Base-by-base conservation (phyloP, 2,888 invertebrate species). In the Eupithecia vulgata region DNA sequence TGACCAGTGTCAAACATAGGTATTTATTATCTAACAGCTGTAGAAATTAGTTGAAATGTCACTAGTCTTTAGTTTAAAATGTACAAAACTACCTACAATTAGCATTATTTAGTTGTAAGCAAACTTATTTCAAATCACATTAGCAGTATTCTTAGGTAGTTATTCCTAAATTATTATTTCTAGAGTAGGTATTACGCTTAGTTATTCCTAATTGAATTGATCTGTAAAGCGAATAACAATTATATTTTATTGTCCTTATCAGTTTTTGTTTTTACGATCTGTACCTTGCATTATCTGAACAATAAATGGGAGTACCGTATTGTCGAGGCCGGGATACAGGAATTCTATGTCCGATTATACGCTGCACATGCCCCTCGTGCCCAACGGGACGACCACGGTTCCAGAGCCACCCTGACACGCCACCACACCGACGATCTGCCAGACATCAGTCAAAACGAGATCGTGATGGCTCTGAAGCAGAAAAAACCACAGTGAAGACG, bases 61-160 rank as follows among this genome's bases (percentile, higher is more conserved):
- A 25, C 57, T 57, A 57, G 57, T 57, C 57, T 25, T 25, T 57
- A 57, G 57, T 57, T 57, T 61, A 61, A 34, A 61, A 61, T 61
- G 61, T 61, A 61, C 61, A 61, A 30, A 61, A 61, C 8, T 34
- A 61, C 13, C 8, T 34, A 21, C 21, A 4, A 30, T 8, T 61
- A 13, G 57, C 5, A 57, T 57, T 57, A 25, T 57, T 13, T 57
- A 25, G 21, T 57, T 10, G 21, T 57, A 57, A 57, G 25, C 57
- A 21, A 48, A 52, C n/a, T 10, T 21, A 52, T 21, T 52, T 21
- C 8, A 59, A 30, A 15, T 10, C 15, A 12, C 25, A 59, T 30
- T 30, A 59, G 59, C 59, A 30, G 30, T 30, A 59, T 59, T 57
- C 57, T 57, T 25, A 45, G 13, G 13, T 42, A 42, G 42, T 42